A percentile compares a stretch with the other conserved stretches of the same genome.
These are phyloP conservation scores for Leucophenga montana DNA, from an alignment of 2,888 invertebrate species.

Conservation along the genomic window DNA sequence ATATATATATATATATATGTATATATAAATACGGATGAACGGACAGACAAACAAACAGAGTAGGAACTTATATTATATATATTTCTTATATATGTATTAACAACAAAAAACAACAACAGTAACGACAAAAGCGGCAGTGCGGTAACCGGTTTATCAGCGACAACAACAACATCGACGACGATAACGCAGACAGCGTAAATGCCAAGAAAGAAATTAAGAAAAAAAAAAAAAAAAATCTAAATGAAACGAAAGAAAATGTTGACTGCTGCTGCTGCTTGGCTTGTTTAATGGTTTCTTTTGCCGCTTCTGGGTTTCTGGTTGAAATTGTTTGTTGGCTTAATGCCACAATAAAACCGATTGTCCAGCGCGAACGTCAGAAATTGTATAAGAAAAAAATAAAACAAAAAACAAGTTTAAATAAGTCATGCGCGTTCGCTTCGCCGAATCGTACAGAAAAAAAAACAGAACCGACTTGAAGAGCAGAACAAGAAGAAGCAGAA, in stretches of 20 bases:
- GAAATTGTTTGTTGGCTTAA: conserved; percentile 66
- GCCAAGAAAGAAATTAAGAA: conserved; percentile 39
- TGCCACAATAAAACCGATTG: conserved; percentile 51
- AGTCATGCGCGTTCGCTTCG: conserved; percentile 51
- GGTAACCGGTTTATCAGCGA: conserved; percentile 62
- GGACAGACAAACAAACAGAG: conserved; percentile 36
- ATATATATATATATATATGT: conserved; percentile 26
- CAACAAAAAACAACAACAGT: conserved; percentile 23
- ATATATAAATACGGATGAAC: conserved; percentile 40
- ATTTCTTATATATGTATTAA: neutral
- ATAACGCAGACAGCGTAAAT: conserved; percentile 26
- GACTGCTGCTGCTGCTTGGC: conserved; percentile 25
- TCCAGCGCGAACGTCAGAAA: conserved; percentile 12
- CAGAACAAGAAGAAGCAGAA: neutral
- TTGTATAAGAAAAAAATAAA: neutral
- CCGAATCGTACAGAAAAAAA: too few species aligned
- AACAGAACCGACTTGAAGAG: too few species aligned
- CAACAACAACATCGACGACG: conserved; percentile 14
- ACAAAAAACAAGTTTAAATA: conserved; percentile 51
- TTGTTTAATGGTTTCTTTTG: conserved; percentile 39
- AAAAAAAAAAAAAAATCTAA: conserved; percentile 40
- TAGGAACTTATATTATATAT: conserved; percentile 11
- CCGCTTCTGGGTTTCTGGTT: conserved; percentile 39
- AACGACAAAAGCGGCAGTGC: conserved; percentile 19
- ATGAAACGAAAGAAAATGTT: conserved; percentile 25